Evolutionary conservation across 2,797 vertebrate species (phyloP).

Genomic region (Myoxocephalus aenaeus): DNA sequence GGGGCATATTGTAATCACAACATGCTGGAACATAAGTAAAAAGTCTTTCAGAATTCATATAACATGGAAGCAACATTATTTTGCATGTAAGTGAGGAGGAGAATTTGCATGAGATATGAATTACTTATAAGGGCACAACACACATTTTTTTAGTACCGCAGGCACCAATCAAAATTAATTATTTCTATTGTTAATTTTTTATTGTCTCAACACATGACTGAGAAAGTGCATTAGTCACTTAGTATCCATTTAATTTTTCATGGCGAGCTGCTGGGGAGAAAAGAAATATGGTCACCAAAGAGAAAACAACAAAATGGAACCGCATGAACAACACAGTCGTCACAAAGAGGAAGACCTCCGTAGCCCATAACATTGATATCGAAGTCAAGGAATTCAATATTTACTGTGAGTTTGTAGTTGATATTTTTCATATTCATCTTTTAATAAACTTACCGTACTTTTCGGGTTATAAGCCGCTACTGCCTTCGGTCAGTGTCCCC

Average conservation of each 20-base stretch:
- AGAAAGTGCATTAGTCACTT: slow-evolving; percentile 91
- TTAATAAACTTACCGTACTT: too few species aligned
- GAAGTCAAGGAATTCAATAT: neutral
- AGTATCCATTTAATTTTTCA: slow-evolving; percentile 89
- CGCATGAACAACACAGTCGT: slow-evolving; percentile 36
- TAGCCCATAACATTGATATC: neutral
- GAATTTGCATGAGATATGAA: slow-evolving; percentile 90
- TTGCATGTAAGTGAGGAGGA: slow-evolving; percentile 82
- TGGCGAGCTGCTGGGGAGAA: slow-evolving; percentile 85
- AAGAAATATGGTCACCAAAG: slow-evolving; percentile 76
- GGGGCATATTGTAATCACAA: slow-evolving; percentile 77
- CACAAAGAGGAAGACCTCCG: slow-evolving; percentile 21
- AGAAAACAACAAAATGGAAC: slow-evolving; percentile 74
- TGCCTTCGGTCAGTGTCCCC: too few species aligned
- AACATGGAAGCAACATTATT: slow-evolving; percentile 80
- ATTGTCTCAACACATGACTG: slow-evolving; percentile 85
- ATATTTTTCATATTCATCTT: neutral
- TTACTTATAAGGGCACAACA: slow-evolving; percentile 86
- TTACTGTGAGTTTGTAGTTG: neutral
- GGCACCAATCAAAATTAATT: slow-evolving; percentile 93
- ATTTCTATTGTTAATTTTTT: slow-evolving; percentile 93
- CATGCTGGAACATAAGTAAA: slow-evolving; percentile 85
- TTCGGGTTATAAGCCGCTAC: too few species aligned
- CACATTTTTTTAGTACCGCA: slow-evolving; percentile 87
- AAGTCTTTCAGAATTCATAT: slow-evolving; percentile 86